A percentile compares a stretch with the other conserved stretches of the same genome.
These are phyloP conservation scores for Limanda limanda DNA, from an alignment of 2,113 vertebrate species.

Conservation along the genomic window DNA sequence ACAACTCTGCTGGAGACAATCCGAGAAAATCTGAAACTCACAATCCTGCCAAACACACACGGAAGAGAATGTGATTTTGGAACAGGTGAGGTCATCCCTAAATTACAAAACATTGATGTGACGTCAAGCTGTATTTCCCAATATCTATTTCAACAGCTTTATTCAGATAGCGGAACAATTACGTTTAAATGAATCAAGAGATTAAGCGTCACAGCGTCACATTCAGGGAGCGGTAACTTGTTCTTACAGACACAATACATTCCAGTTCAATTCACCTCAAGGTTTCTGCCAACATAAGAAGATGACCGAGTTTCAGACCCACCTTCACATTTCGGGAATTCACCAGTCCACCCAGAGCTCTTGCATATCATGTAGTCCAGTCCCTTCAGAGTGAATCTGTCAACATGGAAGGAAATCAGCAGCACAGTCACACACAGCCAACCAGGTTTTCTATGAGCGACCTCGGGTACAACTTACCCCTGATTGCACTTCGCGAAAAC, in stretches of 20 bases:
- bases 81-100: too few relatives aligned
- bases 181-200: background rate
- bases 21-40: too few relatives aligned
- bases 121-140: too few relatives aligned
- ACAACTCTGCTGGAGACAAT: too few relatives aligned
- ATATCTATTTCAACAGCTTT: too few relatives aligned
- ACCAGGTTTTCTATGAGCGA: background rate
- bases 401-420: background rate
- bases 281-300: background rate
- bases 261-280: background rate
- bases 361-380: conserved; percentile 55
- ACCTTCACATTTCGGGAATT: conserved; percentile 73
- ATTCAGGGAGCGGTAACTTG: background rate
- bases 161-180: too few relatives aligned
- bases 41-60: too few relatives aligned
- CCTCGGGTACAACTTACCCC: conserved; percentile 59
- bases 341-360: conserved; percentile 67
- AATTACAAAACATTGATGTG: too few relatives aligned
- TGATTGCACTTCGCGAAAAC: conserved; percentile 64
- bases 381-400: conserved; percentile 74
- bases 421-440: background rate
- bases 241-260: background rate
- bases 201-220: background rate
- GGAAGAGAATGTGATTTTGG: too few relatives aligned
- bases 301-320: background rate